Percentiles rank a stretch among this genome's conserved stretches.
These are phyloP conservation scores for Tichodroma muraria DNA, from an alignment of 2,113 vertebrate genomes.

Conservation along the genomic window DNA sequence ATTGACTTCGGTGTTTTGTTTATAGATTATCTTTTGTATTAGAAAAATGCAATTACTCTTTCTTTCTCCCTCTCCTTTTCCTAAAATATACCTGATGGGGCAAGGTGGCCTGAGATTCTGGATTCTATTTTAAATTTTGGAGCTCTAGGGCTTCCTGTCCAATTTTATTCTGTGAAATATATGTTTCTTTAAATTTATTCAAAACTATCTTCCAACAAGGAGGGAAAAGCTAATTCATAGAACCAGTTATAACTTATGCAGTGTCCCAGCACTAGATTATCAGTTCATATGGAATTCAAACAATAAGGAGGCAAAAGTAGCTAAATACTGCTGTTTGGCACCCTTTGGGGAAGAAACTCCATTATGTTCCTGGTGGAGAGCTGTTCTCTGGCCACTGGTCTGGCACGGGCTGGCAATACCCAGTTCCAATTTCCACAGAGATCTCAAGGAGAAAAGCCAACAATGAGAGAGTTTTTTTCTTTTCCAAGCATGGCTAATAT, in stretches of 20 bases:
- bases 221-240: not conserved
- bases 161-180: not conserved
- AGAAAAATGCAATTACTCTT: not conserved
- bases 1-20: not conserved
- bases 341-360: not conserved
- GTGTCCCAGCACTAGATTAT: not conserved
- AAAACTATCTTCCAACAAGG: not conserved
- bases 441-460: fast-evolving
- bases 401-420: not conserved
- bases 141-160: not conserved
- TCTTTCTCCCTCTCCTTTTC: not conserved
- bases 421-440: not conserved
- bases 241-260: not conserved
- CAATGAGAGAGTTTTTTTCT: not conserved
- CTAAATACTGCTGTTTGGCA: not conserved
- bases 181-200: not conserved
- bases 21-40: not conserved
- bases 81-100: fast-evolving
- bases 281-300: not conserved
- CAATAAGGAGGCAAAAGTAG: not conserved
- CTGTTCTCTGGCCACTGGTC: not conserved
- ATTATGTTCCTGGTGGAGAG: not conserved
- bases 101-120: not conserved
- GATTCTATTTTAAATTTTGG: not conserved
- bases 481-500: not conserved